A percentile compares a stretch with the other conserved stretches of the same genome.
These are phyloP conservation scores for Psittacus erithacus DNA, from an alignment of 2,113 vertebrate genomes.

Conservation along the genomic window DNA sequence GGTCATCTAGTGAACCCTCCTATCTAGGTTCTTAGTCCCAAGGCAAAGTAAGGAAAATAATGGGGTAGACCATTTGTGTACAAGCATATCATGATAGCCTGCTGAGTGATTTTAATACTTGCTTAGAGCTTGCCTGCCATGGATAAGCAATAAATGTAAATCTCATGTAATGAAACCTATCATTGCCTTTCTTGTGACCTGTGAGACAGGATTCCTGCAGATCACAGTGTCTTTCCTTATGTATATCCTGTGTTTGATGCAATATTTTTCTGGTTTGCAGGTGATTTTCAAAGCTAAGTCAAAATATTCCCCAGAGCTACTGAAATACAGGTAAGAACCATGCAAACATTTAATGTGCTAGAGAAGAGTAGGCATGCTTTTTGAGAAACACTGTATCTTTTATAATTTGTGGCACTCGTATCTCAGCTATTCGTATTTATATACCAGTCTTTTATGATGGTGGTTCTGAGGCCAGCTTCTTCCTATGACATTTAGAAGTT, in stretches of 20 bases:
- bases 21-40: background rate
- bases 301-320: conserved; percentile 89
- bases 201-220: background rate
- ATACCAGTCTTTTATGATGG: background rate
- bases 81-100: background rate
- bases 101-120: background rate
- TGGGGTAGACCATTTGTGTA: background rate
- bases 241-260: background rate
- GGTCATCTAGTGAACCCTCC: background rate
- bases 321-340: conserved; percentile 87
- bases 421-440: background rate
- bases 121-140: background rate
- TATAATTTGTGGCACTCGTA: background rate
- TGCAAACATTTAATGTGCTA: background rate
- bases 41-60: background rate
- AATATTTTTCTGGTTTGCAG: conserved; percentile 72
- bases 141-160: background rate
- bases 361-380: background rate
- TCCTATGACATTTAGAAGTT: background rate
- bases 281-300: conserved; percentile 96
- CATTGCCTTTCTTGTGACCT: background rate
- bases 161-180: background rate
- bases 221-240: background rate
- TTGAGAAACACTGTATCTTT: background rate
- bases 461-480: background rate